Conservation (phyloP, 2,888 invertebrate species). For the Yponomeuta evonymella region DNA sequence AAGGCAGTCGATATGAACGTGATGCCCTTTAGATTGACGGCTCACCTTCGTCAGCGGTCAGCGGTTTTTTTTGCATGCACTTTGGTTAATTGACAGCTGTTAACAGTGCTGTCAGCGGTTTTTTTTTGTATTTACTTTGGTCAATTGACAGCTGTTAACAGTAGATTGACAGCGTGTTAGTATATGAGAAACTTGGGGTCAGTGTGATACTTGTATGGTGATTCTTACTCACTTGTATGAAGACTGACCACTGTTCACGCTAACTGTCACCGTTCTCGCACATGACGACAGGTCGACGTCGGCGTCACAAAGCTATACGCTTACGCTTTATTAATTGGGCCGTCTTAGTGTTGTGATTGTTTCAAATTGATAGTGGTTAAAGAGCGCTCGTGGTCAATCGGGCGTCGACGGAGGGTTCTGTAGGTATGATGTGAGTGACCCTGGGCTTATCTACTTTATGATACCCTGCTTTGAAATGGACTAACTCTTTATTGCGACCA, state of each 20-base stretch:
- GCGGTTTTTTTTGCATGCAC: no score
- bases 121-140: no score
- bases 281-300: neutral
- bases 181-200: no score
- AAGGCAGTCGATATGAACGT: neutral
- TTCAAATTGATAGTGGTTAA: conserved; percentile 2
- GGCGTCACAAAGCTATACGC: neutral
- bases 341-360: conserved; percentile 11
- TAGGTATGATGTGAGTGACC: neutral
- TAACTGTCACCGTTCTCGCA: neutral
- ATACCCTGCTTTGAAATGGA: no score
- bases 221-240: neutral
- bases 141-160: no score
- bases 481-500: no score
- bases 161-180: no score
- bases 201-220: no score
- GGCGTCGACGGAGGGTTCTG: neutral
- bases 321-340: neutral
- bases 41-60: no score
- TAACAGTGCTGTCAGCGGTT: no score
- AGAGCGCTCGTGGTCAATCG: neutral
- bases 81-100: no score
- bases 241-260: neutral
- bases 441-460: neutral
- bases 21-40: no score